Conservation (phyloP, 2,113 vertebrate species). For the Pyrgilauda ruficollis region DNA sequence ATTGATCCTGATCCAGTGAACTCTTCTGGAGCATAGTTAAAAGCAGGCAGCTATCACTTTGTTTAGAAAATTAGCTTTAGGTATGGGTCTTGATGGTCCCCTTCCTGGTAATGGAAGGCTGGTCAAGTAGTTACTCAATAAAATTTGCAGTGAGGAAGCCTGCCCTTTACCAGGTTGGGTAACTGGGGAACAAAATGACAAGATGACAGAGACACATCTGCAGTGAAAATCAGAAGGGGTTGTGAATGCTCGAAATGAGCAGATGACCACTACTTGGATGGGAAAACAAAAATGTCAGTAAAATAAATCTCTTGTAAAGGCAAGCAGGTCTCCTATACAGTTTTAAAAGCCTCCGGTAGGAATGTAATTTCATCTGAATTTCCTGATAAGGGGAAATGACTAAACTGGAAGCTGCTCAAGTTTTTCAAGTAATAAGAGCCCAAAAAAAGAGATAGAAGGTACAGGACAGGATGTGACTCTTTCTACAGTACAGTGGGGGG, state of each 20-base stretch:
- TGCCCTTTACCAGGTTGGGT: neutral
- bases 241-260: neutral
- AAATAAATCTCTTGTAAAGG: neutral
- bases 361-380: conserved; percentile 59
- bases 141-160: neutral
- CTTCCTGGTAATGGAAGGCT: neutral
- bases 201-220: neutral
- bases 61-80: neutral
- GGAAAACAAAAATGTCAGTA: neutral
- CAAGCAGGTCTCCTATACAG: neutral
- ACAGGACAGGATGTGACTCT: neutral
- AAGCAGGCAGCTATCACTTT: neutral
- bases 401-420: conserved; percentile 54
- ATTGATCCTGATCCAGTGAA: neutral
- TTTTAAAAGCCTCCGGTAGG: conserved; percentile 47
- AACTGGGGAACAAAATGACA: neutral
- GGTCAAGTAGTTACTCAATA: neutral
- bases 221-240: neutral
- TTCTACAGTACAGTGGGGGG: accelerated
- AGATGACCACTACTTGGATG: neutral
- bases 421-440: neutral
- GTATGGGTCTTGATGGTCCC: neutral
- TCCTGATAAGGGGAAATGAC: conserved; percentile 62
- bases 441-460: neutral
- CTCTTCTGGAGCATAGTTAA: neutral